Conservation (phyloP, 1,140 invertebrate genomes). For the Macrostomum lignano region DNA sequence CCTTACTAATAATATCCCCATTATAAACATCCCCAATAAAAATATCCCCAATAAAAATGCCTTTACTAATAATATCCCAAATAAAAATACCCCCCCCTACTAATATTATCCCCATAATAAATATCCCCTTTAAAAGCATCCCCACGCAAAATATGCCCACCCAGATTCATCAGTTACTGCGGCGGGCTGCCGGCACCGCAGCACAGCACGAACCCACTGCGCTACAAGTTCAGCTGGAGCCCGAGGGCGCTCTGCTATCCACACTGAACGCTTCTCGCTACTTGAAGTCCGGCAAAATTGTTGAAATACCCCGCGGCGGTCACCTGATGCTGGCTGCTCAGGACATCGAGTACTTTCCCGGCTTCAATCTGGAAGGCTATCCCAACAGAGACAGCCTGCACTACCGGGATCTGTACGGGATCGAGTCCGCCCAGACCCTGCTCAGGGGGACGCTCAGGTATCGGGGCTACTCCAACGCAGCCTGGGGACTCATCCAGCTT, state of each 20-base stretch:
- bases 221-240: constrained; percentile 81
- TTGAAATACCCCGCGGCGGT: constrained; percentile 63
- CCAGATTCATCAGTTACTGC: constrained; percentile 47
- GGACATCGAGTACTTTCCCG: constrained; percentile 61
- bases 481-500: constrained; percentile 51
- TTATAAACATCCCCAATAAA: too few relatives aligned
- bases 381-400: constrained; percentile 74
- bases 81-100: too few relatives aligned
- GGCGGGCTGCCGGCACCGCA: constrained; percentile 82
- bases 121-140: too few relatives aligned
- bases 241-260: constrained; percentile 64
- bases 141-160: too few relatives aligned
- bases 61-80: too few relatives aligned
- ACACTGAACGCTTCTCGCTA: constrained; percentile 61
- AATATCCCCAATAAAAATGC: too few relatives aligned
- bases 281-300: constrained; percentile 48
- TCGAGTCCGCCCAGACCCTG: constrained; percentile 44
- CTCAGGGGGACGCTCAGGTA: constrained; percentile 67
- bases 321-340: constrained; percentile 47
- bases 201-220: constrained; percentile 56
- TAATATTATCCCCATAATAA: too few relatives aligned
- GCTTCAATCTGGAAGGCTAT: constrained; percentile 78
- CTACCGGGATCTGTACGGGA: constrained; percentile 57
- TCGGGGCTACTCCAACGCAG: constrained; percentile 58
- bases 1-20: too few relatives aligned